Evolutionary conservation across 2,113 vertebrate genomes (phyloP).

Genomic region (Geococcyx californianus): DNA sequence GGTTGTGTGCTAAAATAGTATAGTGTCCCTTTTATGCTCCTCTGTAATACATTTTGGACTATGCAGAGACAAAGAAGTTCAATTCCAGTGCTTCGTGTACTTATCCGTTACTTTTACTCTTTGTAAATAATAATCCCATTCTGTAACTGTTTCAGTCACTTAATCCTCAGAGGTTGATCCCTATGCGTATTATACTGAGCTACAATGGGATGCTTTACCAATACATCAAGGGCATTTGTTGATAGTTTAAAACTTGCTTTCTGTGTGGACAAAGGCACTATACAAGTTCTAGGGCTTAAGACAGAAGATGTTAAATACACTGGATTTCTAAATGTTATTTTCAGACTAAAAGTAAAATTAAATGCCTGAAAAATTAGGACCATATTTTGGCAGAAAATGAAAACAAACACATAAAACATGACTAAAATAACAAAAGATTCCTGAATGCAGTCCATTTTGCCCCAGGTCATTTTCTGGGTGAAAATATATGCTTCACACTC

Average conservation of each 20-base stretch:
- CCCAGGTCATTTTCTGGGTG: neutral
- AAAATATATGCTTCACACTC: neutral
- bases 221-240: neutral
- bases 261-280: neutral
- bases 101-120: conserved; percentile 3
- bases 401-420: conserved; percentile 1
- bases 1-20: neutral
- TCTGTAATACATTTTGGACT: neutral
- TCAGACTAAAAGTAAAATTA: neutral
- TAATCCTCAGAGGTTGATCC: neutral
- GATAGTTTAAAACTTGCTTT: neutral
- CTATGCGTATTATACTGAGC: neutral
- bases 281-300: neutral
- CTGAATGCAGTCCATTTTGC: neutral
- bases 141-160: neutral
- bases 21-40: neutral
- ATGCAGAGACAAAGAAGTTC: neutral
- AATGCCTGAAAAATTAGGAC: neutral
- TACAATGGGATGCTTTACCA: neutral
- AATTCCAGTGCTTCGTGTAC: neutral
- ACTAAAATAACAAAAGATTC: neutral
- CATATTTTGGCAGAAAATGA: conserved; percentile 9
- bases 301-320: neutral
- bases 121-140: neutral
- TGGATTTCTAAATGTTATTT: neutral